A percentile compares a stretch with the other conserved stretches of the same genome.
Conservation (phyloP, 2,888 invertebrate genomes). For the Lathronympha strigana region DNA sequence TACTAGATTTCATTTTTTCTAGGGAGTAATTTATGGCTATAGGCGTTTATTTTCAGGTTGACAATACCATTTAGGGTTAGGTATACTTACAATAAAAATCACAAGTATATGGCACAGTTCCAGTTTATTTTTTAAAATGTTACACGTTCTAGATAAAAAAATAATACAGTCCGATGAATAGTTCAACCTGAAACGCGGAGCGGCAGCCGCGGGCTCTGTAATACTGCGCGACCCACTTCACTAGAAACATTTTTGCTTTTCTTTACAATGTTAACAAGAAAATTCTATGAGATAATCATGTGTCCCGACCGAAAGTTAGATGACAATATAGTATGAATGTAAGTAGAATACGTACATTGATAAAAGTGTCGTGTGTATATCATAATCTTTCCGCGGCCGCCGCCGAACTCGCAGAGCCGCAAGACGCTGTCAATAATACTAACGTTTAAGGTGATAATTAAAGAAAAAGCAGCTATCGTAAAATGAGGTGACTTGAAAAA, state of each 20-base stretch:
- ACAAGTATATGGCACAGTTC: conserved; percentile 79
- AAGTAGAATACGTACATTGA: no score
- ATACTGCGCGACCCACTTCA: neutral
- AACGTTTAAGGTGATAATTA: neutral
- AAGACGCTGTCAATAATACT: conserved; percentile 4
- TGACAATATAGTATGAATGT: conserved; percentile 49
- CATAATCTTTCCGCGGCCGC: conserved; percentile 55
- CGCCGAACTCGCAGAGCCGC: conserved; percentile 48
- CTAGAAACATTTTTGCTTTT: conserved; percentile 45
- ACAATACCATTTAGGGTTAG: neutral
- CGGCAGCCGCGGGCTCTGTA: conserved; percentile 35
- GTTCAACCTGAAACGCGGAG: conserved; percentile 57
- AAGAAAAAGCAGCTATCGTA: neutral
- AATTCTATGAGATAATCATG: conserved; percentile 59
- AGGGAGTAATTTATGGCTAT: no score
- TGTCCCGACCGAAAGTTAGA: conserved; percentile 58
- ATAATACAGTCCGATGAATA: conserved; percentile 82
- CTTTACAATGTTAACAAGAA: conserved; percentile 75
- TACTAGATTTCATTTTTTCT: no score
- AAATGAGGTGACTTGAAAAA: neutral
- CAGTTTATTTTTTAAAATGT: conserved; percentile 81
- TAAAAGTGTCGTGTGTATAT: neutral
- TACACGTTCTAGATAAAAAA: conserved; percentile 83
- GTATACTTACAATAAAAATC: conserved; percentile 55
- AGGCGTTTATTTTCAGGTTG: no score